phyloP scores from a whole-genome alignment of 2,888 invertebrate genomes.

The Apeira syringaria region DNA sequence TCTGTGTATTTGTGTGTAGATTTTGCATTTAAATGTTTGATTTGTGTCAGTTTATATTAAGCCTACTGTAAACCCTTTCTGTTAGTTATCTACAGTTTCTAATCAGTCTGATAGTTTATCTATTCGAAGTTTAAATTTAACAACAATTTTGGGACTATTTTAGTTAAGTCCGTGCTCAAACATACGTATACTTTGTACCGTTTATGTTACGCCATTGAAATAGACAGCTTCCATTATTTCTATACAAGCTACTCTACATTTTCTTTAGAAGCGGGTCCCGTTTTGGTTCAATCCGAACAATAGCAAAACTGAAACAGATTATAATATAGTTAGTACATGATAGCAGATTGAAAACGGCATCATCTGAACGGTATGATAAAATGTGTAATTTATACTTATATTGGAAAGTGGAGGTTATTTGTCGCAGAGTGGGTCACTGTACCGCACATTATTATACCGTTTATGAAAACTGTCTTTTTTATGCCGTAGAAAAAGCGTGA shows the following conservation, averaged over 20 bases:
- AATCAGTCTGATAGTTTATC: too few relatives aligned
- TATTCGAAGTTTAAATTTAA: too few relatives aligned
- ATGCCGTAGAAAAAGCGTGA: constrained; percentile 2
- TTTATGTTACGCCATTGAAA: too few relatives aligned
- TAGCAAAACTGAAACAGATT: constrained; percentile 1
- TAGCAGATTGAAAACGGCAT: constrained; percentile 22
- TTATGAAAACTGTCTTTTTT: constrained; percentile 20
- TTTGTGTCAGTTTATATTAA: too few relatives aligned
- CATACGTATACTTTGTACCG: too few relatives aligned
- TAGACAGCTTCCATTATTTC: constrained; percentile 5
- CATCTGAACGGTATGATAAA: constrained; percentile 37
- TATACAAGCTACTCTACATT: constrained; percentile 8
- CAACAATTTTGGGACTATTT: too few relatives aligned
- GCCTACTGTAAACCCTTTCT: too few relatives aligned
- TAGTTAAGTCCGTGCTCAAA: too few relatives aligned
- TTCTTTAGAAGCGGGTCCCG: constrained; percentile 7
- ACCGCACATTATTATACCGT: constrained; percentile 41
- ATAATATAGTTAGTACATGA: background rate
- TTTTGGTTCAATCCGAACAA: constrained; percentile 18
- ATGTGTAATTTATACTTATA: constrained; percentile 46
- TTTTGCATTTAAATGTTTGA: too few relatives aligned
- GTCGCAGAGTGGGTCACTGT: constrained; percentile 48
- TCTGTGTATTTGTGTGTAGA: too few relatives aligned
- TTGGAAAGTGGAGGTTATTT: constrained; percentile 54
- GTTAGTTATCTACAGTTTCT: too few relatives aligned